These are phyloP conservation scores for Epicampocera succincta DNA, from an alignment of 2,888 invertebrate genomes.

Conservation along the genomic window DNA sequence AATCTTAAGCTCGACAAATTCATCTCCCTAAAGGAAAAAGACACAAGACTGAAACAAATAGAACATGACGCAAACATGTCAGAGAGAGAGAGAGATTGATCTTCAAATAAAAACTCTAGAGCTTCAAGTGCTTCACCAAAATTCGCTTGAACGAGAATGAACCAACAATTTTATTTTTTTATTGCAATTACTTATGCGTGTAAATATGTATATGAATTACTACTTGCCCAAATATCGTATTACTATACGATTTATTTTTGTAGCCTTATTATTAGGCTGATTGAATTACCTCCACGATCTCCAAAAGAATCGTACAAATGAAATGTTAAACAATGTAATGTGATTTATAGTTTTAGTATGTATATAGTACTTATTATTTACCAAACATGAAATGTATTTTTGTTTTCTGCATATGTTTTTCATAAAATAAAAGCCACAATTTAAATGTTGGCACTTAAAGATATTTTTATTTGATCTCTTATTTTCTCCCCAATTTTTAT, in stretches of 20 bases:
- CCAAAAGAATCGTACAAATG: too few relatives aligned
- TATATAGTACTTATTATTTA: slow-evolving; percentile 31
- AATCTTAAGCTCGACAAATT: slow-evolving; percentile 46
- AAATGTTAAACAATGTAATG: too few relatives aligned
- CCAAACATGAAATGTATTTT: slow-evolving; percentile 32
- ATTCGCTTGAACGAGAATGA: too few relatives aligned
- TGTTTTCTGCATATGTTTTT: slow-evolving; percentile 4
- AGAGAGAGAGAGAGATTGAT: slow-evolving; percentile 34
- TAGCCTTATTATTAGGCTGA: too few relatives aligned
- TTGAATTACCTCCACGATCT: too few relatives aligned
- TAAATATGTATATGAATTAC: too few relatives aligned
- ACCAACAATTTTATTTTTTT: too few relatives aligned
- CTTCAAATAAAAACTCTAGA: slow-evolving; percentile 31
- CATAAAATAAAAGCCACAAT: slow-evolving; percentile 23
- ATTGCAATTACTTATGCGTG: too few relatives aligned
- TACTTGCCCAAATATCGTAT: too few relatives aligned
- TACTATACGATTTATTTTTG: too few relatives aligned
- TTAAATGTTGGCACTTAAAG: slow-evolving; percentile 4
- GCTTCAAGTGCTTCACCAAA: slow-evolving; percentile 31
- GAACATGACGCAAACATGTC: slow-evolving; percentile 36
- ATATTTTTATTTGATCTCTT: slow-evolving; percentile 15
- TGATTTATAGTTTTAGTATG: too few relatives aligned
- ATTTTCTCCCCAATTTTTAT: slow-evolving; percentile 3
- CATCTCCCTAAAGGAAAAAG: slow-evolving; percentile 39
- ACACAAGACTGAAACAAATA: slow-evolving; percentile 24